Base-by-base conservation (phyloP, 2,888 invertebrate species). In the Chelonus formosanus region DNA sequence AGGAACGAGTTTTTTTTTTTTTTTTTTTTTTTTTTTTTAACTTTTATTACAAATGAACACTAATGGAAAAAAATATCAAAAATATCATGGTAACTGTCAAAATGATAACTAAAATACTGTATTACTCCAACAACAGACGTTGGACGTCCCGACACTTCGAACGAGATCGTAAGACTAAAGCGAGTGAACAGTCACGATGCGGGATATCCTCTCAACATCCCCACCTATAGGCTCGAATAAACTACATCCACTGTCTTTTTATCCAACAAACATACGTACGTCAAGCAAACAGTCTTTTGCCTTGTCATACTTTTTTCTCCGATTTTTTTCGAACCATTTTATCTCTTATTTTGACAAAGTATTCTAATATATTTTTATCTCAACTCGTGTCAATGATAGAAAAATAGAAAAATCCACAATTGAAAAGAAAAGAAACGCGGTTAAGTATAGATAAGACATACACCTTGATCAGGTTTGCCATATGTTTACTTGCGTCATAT, bases 151-250 rank as follows among this genome's bases (percentile, higher is more conserved):
- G 77, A 79, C 80, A 75, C 79, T 74, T 70, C 78, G 77, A 75
- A 80, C 77, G 80, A 78, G 80, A 78, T 81, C 78, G 81, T 76
- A 77, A 78, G 78, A 82, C 82, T 82, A 78, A 80, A 77, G 78
- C 78, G 74, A 61, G 74, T 76, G 74, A 77, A 73, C 77, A 73
- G 69, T 67, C 54, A 67, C 75, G 75, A 80, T 78, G 76, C 75
- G 72, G 68, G 74, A 75, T 74, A 74, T 71, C 67, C 73, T 71
- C 55, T 63, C 59, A 58, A 57, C 52, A 60, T 65, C 71, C 73
- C 71, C 69, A 67, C 73, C 65, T 50, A 47, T 62, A 59, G 58
- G 60, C 57, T 69, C 69, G 69, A 77, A 79, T 79, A 79, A 78
- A 78, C 75, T 75, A 76, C 75, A 78, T 78, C 75, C 76, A 77